These are phyloP conservation scores for Pyrgilauda ruficollis DNA, from an alignment of 2,113 vertebrate species.

Conservation along the genomic window DNA sequence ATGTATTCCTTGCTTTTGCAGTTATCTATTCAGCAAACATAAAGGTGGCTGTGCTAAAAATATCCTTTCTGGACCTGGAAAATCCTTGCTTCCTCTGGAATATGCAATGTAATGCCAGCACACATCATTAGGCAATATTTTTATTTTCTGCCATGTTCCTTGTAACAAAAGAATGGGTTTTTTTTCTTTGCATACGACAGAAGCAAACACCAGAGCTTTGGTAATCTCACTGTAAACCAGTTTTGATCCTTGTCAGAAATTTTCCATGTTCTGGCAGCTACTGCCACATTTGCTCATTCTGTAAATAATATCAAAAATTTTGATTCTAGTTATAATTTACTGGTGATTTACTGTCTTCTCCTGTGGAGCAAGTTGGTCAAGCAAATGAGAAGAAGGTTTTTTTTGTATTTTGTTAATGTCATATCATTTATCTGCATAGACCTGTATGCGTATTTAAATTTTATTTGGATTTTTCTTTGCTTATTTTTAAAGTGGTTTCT, in stretches of 20 bases:
- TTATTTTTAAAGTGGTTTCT: not conserved
- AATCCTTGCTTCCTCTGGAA: not conserved
- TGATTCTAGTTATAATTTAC: not conserved
- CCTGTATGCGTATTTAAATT: not conserved
- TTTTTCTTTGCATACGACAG: not conserved
- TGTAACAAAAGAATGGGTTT: not conserved
- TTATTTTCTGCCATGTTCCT: not conserved
- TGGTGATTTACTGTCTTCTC: not conserved
- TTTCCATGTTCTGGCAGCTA: not conserved
- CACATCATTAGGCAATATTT: not conserved
- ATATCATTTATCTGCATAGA: not conserved
- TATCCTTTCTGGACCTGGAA: not conserved
- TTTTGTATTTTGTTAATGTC: not conserved
- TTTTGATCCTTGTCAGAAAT: not conserved
- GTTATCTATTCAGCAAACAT: not conserved
- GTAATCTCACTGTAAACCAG: not conserved
- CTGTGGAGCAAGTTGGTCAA: not conserved
- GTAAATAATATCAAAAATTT: not conserved
- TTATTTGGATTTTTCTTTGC: not conserved
- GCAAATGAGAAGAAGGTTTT: not conserved
- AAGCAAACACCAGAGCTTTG: not conserved
- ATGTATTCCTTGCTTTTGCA: not conserved
- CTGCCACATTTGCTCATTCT: not conserved
- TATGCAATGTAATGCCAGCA: not conserved
- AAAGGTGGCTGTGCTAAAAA: not conserved